Base-by-base conservation (phyloP, 2,113 vertebrate genomes). In the Chaenocephalus aceratus region DNA sequence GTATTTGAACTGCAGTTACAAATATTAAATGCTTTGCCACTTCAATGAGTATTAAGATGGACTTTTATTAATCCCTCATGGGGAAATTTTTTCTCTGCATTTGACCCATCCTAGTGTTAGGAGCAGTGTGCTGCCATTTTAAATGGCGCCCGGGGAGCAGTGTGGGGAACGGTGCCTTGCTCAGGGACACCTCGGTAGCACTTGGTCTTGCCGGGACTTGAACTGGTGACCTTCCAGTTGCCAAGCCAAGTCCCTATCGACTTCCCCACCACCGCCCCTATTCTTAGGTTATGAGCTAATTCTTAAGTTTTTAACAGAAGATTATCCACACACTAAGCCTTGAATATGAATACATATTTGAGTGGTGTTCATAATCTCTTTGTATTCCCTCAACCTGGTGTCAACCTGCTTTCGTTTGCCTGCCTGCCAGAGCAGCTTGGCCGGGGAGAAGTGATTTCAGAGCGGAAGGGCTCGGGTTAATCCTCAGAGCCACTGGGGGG, bases 391-490 rank as follows among this genome's bases (percentile, higher is more conserved):
- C 54, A 23, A 36, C 62, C 51, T 65, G 57, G 41, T 66, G 60
- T 76, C 59, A 5, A 15, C 57, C 23, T 14, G 18, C 21, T 48
- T 67, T 60, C 63, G 51, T 79, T 64, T 72, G 58, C 44, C 53
- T 16, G 48, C 11, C 16, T 45, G 36, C 41, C 23, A 58, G 46
- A 79, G 72, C 64, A 72, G 64, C 41, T 54, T 75, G 65, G 61
- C 62, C 5, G 16, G 10, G 10, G 1, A 21, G 49, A 57, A 48
- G 71, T 14, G 26, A n/a, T 34, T 63, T 72, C 51, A 68, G 80
- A 68, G 81, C 64, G 57, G 49, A 54, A 36, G 15, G 75, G 65
- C 48, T 66, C 9, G 13, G 80, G 80, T 84, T 86, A 83, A 88
- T 86, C 61, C 67, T 72, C 34, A 18, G 44, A 21, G 69, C 69